These are phyloP conservation scores for Whitmania pigra DNA, from an alignment of 1,140 invertebrate species.

Conservation along the genomic window DNA sequence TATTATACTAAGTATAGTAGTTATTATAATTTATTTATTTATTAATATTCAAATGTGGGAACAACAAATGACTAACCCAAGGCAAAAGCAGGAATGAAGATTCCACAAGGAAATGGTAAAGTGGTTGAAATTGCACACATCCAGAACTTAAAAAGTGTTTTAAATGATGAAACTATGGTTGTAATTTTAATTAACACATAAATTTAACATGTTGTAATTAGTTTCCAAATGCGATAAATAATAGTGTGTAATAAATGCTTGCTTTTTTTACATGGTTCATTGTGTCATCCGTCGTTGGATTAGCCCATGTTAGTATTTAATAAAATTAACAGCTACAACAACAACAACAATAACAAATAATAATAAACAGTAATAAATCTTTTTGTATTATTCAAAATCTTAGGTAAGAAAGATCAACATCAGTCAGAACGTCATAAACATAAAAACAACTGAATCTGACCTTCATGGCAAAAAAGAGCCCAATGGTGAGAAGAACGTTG, in stretches of 20 bases:
- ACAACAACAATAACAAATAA: no score
- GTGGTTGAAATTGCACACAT: constrained; percentile 86
- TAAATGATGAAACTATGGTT: background rate
- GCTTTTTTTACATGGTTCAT: no score
- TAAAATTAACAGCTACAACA: no score
- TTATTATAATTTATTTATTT: background rate
- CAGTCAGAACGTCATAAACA: background rate
- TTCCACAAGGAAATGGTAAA: constrained; percentile 82
- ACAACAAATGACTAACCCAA: constrained; percentile 50
- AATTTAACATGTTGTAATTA: background rate
- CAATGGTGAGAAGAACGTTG: constrained; percentile 72
- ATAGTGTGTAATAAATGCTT: background rate
- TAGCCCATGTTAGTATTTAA: no score
- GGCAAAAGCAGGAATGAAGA: constrained; percentile 88
- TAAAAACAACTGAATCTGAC: constrained; percentile 46
- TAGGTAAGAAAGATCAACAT: background rate
- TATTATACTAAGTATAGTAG: no score
- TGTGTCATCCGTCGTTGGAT: no score
- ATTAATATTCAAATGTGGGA: background rate
- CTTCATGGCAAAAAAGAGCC: constrained; percentile 71
- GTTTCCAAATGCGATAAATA: no score
- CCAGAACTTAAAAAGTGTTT: constrained; percentile 58
- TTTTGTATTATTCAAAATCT: background rate
- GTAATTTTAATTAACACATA: background rate
- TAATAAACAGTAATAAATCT: background rate